Evolutionary conservation across 2,888 invertebrate species (phyloP), one percentile per base, ranked within the genome.

Genomic region (Galerucella pusilla): DNA sequence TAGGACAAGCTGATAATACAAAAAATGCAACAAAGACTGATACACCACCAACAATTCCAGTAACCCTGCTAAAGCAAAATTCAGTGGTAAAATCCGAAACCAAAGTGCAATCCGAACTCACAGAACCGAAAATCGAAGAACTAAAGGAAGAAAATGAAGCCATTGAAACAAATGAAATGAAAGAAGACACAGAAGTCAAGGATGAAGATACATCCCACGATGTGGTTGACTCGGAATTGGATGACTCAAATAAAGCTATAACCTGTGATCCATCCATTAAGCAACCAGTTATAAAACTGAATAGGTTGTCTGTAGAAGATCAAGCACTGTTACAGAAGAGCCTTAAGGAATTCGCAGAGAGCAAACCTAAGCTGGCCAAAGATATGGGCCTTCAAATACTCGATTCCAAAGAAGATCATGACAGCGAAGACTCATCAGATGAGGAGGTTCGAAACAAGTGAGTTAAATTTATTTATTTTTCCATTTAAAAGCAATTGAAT

Each of bases 271-370:
- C 52, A 25, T 64, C 57, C 45, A 84, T 90, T 80, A 89, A 89
- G 80, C 90, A 91, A 85, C 92, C 92, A 54, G 89, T 92, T 69
- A 91, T 93, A 42, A 89, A 91, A 86, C 84, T 93, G 68, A 90
- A 91, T 81, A 90, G 91, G 84, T 85, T 92, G 80, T 91, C 91
- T 25, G 87, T 88, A 74, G 89, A 89, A 81, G 87, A 88, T 75
- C 82, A 83, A 75, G 68, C 80, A 25, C 68, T 84, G 42, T 91
- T 93, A 90, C 91, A 92, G 82, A 90, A 91, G 83, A 92, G 92
- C 87, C 85, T 93, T 79, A 89, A 90, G 79, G 90, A 91, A 80
- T 92, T 92, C 85, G 90, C 90, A 73, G 91, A 92, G 85, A 91
- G 90, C 82, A 90, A 90, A 81, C 91, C 91, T 75, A 89, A 89